Percentiles rank a stretch among this genome's conserved stretches.
phyloP scores from a whole-genome alignment of 2,888 invertebrate species.

The Cistogaster globosa region DNA sequence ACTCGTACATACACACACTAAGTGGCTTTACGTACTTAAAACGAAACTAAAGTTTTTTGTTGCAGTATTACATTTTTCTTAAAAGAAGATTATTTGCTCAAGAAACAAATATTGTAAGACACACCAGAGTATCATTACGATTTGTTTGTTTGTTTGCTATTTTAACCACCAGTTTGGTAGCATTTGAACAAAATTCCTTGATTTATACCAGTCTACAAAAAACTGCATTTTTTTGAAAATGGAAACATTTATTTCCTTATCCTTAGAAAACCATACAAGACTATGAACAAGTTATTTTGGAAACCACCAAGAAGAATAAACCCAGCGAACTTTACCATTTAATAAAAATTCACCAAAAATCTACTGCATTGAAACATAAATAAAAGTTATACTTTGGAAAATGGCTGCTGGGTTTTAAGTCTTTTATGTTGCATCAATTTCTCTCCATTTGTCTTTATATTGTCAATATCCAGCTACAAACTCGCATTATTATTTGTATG shows the following conservation, averaged over 20 bases:
- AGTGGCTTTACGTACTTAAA: conserved; percentile 28
- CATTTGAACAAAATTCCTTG: conserved; percentile 65
- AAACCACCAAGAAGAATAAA: not conserved
- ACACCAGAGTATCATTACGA: conserved; percentile 69
- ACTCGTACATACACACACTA: too few species aligned
- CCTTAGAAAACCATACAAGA: conserved; percentile 44
- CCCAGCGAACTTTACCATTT: conserved; percentile 30
- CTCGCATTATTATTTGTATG: not conserved
- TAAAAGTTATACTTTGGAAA: too few species aligned
- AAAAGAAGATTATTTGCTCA: conserved; percentile 55
- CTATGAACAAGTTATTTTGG: not conserved
- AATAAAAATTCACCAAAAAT: not conserved
- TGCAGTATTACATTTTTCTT: conserved; percentile 30
- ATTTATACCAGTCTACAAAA: conserved; percentile 66
- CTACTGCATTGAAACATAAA: too few species aligned
- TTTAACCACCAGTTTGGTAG: not conserved
- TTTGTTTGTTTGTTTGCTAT: conserved; percentile 61
- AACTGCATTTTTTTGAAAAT: conserved; percentile 18
- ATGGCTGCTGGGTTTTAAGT: conserved; percentile 15
- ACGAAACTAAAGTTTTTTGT: conserved; percentile 19
- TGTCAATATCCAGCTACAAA: conserved; percentile 50
- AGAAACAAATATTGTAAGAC: conserved; percentile 60
- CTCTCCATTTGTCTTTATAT: conserved; percentile 65
- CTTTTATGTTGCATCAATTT: conserved; percentile 39
- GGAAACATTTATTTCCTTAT: conserved; percentile 67